phyloP scores from a whole-genome alignment of 2,113 vertebrate species.

The Zeus faber region DNA sequence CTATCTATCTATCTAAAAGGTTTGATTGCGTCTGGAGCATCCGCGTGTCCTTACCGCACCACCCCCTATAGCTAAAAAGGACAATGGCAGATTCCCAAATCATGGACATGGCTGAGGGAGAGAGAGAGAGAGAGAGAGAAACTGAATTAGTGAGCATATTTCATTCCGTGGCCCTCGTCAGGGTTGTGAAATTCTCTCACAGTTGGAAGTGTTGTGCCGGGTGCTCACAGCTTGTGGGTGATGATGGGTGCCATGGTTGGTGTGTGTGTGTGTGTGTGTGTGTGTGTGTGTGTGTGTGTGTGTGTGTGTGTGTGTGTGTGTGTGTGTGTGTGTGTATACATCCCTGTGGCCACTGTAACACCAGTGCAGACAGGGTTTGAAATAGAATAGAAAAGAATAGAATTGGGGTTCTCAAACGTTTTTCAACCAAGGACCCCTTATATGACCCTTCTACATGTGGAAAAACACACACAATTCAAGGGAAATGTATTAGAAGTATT shows the following conservation, averaged over 20 bases:
- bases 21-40: no score
- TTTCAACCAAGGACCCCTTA: no score
- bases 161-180: constrained; percentile 53
- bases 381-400: no score
- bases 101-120: constrained; percentile 7
- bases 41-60: no score
- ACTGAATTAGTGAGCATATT: constrained; percentile 62
- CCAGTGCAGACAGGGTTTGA: constrained; percentile 6
- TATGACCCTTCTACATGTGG: no score
- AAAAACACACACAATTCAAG: no score
- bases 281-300: constrained; percentile 21
- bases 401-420: no score
- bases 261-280: constrained; percentile 19
- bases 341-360: constrained; percentile 35
- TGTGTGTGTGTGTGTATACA: constrained; percentile 1
- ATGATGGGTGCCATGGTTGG: not conserved
- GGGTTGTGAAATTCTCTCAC: constrained; percentile 59
- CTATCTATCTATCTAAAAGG: no score
- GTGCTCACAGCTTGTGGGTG: constrained; percentile 38
- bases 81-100: no score
- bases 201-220: constrained; percentile 37
- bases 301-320: constrained; percentile 21
- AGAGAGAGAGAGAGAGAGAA: constrained; percentile 15
- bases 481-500: no score
- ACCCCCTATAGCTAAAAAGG: no score